These are phyloP conservation scores for Delphinapterus leucas DNA, from an alignment of 2,113 vertebrate species.

Conservation along the genomic window DNA sequence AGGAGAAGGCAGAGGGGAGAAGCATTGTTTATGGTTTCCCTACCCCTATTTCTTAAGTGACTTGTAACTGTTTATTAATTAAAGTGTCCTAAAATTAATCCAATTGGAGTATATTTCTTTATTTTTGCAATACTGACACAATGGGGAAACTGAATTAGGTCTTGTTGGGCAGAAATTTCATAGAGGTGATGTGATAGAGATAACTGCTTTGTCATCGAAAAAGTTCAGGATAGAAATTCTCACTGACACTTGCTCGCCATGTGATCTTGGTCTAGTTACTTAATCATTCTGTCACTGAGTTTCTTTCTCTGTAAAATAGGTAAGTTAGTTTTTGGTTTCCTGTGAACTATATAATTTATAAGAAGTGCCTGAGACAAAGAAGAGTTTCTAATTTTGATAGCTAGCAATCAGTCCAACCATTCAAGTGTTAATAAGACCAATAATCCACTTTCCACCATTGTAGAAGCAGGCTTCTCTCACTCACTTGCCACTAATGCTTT, in stretches of 20 bases:
- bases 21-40: not conserved
- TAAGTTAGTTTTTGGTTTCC: not conserved
- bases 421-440: constrained; percentile 7
- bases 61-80: not conserved
- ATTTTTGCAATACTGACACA: not conserved
- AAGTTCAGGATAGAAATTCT: not conserved
- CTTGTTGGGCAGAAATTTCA: not conserved
- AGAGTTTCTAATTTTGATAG: not conserved
- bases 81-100: not conserved
- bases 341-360: not conserved
- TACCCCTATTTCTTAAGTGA: not conserved
- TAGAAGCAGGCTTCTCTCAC: not conserved
- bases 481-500: not conserved
- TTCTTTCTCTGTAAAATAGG: not conserved
- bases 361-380: not conserved
- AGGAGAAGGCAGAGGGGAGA: not conserved
- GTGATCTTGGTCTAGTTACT: not conserved
- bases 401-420: not conserved
- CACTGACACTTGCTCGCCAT: not conserved
- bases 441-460: not conserved
- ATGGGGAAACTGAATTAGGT: not conserved
- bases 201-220: not conserved
- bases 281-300: not conserved
- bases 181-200: not conserved
- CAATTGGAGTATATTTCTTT: not conserved